These are phyloP conservation scores for Cololabis saira DNA, from an alignment of 2,113 vertebrate genomes.

Conservation along the genomic window DNA sequence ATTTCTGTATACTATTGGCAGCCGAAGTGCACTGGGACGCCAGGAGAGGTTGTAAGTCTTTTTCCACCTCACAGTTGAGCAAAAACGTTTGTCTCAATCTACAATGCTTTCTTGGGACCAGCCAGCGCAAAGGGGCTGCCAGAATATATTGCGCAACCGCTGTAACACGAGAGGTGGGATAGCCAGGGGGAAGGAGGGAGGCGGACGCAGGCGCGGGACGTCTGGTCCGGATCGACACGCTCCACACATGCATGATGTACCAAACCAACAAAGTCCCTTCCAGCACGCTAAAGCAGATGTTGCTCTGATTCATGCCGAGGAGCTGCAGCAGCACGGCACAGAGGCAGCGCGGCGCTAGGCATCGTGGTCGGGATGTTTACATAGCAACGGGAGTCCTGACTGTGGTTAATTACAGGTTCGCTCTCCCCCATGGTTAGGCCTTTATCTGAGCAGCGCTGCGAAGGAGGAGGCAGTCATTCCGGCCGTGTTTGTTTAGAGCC, in stretches of 20 bases:
- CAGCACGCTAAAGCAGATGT: constrained; percentile 77
- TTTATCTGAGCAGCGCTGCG: constrained; percentile 60
- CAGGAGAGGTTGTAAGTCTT: constrained; percentile 44
- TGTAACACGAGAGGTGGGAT: constrained; percentile 70
- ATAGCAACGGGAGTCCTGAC: constrained; percentile 76
- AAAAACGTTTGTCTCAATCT: constrained; percentile 59
- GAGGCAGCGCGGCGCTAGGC: constrained; percentile 53
- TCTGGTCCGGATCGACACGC: constrained; percentile 72
- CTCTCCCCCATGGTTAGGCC: constrained; percentile 57
- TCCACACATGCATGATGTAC: constrained; percentile 64
- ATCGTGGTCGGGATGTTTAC: constrained; percentile 77
- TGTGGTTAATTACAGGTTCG: constrained; percentile 75
- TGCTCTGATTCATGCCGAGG: constrained; percentile 68
- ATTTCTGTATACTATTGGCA: constrained; percentile 56
- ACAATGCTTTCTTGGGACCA: constrained; percentile 47
- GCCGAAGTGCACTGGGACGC: constrained; percentile 31
- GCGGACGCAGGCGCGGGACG: constrained; percentile 53
- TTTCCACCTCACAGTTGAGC: constrained; percentile 32
- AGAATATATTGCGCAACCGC: constrained; percentile 76
- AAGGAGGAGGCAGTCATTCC: constrained; percentile 26
- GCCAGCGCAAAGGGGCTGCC: constrained; percentile 47
- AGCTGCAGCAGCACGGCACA: constrained; percentile 34
- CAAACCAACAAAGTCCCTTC: constrained; percentile 71
- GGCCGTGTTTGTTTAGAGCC: constrained; percentile 27
- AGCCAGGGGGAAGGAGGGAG: constrained; percentile 47